Base-by-base conservation (phyloP, 2,797 vertebrate species). In the Lutjanus campechanus region DNA sequence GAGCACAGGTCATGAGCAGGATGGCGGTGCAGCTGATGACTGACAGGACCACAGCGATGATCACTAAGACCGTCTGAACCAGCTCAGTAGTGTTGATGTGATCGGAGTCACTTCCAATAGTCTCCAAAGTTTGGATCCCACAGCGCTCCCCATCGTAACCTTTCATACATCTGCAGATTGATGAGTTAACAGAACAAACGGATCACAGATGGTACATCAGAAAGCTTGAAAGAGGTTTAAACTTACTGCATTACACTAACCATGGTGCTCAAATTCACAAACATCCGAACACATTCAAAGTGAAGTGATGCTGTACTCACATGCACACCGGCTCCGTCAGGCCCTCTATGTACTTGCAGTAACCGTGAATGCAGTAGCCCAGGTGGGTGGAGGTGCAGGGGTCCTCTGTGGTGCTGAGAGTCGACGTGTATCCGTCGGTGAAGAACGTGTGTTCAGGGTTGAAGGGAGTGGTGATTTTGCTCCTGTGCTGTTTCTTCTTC, bases 321-420 rank as follows among this genome's bases (percentile, higher is more conserved):
- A 95, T 90, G 76, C 96, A 96, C 25, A 95, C 93, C 0, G 95
- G 94, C 74, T 95, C 94, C 10, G 64, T 81, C 81, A 96, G 88
- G 44, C 94, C 94, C 17, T 95, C 94, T 5, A 95, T 92, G 88
- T 92, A 82, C 46, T 95, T 93, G 93, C 96, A 96, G 86, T 88
- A 79, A 7, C 96, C 96, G 0, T 96, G 94, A 73, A 96, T 95
- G 75, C 96, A 96, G 93, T 91, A 96, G 61, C 82, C 89, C 75
- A 88, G 61, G 82, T 96, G 94, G 50, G 92, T 93, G 73, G 95
- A 88, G 88, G 85, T 84, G 87, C 96, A 96, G 83, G 94, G 95
- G 41, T 96, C 87, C 64, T 90, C 70, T 0, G 79, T 77, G 77
- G 88, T 88, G 77, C 56, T 87, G 62, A 53, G 22, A 13, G 77